Evolutionary conservation across 2,888 invertebrate genomes (phyloP), one percentile per base, ranked within the genome.

Genomic region (Ennomos fuscantarius): DNA sequence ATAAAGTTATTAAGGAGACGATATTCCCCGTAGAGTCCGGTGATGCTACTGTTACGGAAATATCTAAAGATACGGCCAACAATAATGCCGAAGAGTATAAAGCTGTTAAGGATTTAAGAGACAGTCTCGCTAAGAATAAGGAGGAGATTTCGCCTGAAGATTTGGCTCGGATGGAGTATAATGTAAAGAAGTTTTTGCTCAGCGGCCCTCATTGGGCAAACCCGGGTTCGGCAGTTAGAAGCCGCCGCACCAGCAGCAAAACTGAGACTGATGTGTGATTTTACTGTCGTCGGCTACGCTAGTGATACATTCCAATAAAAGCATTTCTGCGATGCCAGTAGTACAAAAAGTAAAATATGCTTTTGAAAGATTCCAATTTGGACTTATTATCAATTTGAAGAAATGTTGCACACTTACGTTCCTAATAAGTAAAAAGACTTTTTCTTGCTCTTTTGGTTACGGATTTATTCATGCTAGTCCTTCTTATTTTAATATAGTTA

Each of bases 161-260:
- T 78, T 93, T 95, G 69, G 95, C 95, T 13, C 93, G 95, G 77
- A 95, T 95, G 95, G 95, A 95, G 77, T 95, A 95, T 74, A 95
- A 95, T 78, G 95, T 95, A n/a, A 95, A 95, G 82, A 94, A 95
- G 79, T 95, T 95, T 81, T 83, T 95, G 69, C 89, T 95, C 76
- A 95, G 95, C 55, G 92, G 93, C 2, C 87, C 90, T 12, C 85
- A 88, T 45, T 92, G 91, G 90, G 83, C 70, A 31, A 82, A 81
- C 57, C 77, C 85, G 1, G 81, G 71, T 11, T 73, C 84, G 0
- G 76, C 66, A 2, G 82, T 74, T 1, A 75, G 89, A 40, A 89
- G 88, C 72, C 86, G 92, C 10, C 87, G 91, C 73, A 93, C 93
- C 64, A 92, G 92, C 74, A 92, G 93, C 78, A 93, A 93, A 80